phyloP scores from a whole-genome alignment of 1,140 invertebrate genomes.

The Cydia splendana region DNA sequence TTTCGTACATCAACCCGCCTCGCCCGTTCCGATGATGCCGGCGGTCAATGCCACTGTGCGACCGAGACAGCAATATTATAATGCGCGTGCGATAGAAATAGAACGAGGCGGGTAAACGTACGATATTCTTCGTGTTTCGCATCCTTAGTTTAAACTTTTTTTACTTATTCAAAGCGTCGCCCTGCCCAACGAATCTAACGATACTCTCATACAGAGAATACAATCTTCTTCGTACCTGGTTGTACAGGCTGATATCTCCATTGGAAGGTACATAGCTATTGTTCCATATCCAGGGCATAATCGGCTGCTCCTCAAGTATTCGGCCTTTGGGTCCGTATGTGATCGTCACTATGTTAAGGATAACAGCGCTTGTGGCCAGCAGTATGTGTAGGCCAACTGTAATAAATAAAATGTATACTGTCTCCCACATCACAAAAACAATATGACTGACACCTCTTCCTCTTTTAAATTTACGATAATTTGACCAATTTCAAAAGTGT shows the following conservation, averaged over 20 bases:
- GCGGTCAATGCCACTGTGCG: no score
- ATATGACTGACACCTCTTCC: no score
- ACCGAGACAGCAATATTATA: no score
- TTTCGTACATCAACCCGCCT: no score
- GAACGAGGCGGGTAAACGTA: no score
- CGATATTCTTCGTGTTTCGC: no score
- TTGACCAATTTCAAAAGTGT: no score
- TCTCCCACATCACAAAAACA: no score
- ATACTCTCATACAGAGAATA: background rate
- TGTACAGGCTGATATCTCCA: background rate
- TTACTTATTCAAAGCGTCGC: background rate
- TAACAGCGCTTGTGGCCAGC: background rate
- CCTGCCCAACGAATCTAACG: background rate
- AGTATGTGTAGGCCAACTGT: background rate
- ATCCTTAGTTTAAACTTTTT: no score
- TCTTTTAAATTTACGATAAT: no score
- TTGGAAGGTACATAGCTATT: background rate
- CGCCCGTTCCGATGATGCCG: no score
- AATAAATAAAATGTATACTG: background rate
- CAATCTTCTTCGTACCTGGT: background rate
- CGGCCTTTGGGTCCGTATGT: background rate
- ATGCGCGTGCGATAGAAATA: no score
- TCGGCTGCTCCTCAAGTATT: background rate
- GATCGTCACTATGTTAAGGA: background rate
- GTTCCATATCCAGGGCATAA: background rate